These are phyloP conservation scores for Drosophila nigricruria DNA, from an alignment of 2,888 invertebrate genomes.

Conservation along the genomic window DNA sequence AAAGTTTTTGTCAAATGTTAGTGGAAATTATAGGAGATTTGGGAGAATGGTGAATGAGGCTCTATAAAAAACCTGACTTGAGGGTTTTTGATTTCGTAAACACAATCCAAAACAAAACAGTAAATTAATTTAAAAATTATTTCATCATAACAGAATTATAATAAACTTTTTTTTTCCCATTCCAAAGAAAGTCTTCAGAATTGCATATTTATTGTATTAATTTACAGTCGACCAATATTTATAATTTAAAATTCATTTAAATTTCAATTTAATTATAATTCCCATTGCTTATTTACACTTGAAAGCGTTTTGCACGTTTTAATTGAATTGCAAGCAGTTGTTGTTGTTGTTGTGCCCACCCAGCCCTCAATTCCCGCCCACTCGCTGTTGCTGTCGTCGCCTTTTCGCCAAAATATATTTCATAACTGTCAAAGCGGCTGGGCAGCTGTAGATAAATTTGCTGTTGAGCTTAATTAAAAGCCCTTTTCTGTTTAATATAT, in stretches of 20 bases:
- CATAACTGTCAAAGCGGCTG: conserved; percentile 54
- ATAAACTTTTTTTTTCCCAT: not conserved
- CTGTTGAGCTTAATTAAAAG: conserved; percentile 59
- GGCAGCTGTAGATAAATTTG: conserved; percentile 55
- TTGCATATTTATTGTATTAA: not conserved
- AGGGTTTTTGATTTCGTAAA: not conserved
- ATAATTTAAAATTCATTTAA: conserved; percentile 21
- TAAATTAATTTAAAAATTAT: not conserved
- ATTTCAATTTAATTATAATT: conserved; percentile 48
- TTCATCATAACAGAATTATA: not conserved
- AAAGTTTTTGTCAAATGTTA: no score
- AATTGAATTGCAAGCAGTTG: conserved; percentile 61
- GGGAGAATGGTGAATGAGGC: not conserved
- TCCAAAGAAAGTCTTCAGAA: not conserved
- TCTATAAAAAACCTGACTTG: no score
- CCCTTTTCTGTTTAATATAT: conserved; percentile 20
- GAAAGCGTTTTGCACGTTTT: conserved; percentile 45
- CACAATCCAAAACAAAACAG: not conserved
- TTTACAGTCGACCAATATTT: not conserved
- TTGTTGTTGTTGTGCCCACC: not conserved
- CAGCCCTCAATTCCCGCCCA: not conserved
- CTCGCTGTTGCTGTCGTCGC: conserved; percentile 27
- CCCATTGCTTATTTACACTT: conserved; percentile 33
- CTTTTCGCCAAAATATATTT: conserved; percentile 59
- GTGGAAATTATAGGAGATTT: not conserved